Evolutionary conservation across 2,797 vertebrate genomes (phyloP).

Genomic region (Cryptoprocta ferox): DNA sequence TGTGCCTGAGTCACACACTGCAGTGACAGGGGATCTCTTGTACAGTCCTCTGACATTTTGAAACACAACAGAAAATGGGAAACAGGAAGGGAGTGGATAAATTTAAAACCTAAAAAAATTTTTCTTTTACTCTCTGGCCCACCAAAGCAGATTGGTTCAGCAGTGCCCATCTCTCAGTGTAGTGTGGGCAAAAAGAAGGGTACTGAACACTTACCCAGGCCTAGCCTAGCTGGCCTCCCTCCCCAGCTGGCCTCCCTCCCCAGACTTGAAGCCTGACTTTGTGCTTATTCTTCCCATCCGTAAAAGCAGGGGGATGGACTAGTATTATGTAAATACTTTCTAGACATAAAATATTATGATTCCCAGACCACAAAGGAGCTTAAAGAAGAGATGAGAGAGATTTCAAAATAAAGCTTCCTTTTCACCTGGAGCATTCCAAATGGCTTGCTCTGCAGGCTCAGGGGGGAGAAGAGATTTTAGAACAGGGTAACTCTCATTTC

Average conservation of each 20-base stretch:
- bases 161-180: not conserved
- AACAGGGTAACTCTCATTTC: not conserved
- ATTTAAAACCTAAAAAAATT: not conserved
- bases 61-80: not conserved
- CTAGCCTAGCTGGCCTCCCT: not conserved
- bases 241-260: not conserved
- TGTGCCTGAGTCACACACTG: not conserved
- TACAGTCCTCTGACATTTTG: not conserved
- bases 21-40: not conserved
- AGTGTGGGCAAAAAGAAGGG: not conserved
- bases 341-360: not conserved
- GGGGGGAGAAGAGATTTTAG: not conserved
- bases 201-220: too few relatives aligned
- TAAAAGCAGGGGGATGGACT: not conserved
- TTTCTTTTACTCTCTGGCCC: conserved; percentile 4
- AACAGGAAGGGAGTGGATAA: not conserved
- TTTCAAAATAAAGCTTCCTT: not conserved
- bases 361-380: not conserved
- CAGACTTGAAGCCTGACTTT: not conserved
- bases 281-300: not conserved
- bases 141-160: not conserved
- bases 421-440: not conserved
- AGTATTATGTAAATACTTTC: not conserved
- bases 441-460: not conserved
- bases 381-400: not conserved